Evolutionary conservation across 2,113 vertebrate genomes (phyloP).

Genomic region (Protobothrops mucrosquamatus): DNA sequence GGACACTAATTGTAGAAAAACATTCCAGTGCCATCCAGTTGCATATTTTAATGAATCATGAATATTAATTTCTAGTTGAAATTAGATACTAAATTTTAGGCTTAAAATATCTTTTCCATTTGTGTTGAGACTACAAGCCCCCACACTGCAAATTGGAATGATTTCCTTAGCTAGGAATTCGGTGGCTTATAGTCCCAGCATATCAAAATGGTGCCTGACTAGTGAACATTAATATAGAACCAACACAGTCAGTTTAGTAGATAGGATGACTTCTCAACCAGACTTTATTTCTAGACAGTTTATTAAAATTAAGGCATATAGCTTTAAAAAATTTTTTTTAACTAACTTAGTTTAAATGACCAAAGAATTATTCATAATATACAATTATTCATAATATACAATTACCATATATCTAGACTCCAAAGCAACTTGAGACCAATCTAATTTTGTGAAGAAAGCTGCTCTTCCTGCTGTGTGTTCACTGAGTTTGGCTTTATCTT

Average conservation of each 20-base stretch:
- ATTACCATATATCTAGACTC: neutral
- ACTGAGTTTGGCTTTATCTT: neutral
- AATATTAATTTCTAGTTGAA: neutral
- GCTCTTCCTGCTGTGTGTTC: neutral
- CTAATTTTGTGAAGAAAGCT: neutral
- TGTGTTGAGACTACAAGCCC: neutral
- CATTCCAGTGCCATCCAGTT: neutral
- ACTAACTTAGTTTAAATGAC: neutral
- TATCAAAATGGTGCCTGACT: neutral
- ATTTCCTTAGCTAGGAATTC: neutral
- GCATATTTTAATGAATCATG: neutral
- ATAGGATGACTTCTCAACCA: neutral
- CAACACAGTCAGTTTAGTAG: neutral
- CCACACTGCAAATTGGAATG: neutral
- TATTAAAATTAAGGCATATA: neutral
- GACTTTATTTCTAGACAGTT: neutral
- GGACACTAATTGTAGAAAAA: neutral
- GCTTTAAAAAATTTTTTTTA: neutral
- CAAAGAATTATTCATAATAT: neutral
- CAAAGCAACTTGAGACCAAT: neutral
- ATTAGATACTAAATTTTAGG: neutral
- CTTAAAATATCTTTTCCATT: neutral
- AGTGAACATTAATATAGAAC: neutral
- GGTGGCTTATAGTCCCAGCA: neutral
- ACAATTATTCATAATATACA: neutral